phyloP scores from a whole-genome alignment of 2,113 vertebrate genomes.

The Chloebia gouldiae region DNA sequence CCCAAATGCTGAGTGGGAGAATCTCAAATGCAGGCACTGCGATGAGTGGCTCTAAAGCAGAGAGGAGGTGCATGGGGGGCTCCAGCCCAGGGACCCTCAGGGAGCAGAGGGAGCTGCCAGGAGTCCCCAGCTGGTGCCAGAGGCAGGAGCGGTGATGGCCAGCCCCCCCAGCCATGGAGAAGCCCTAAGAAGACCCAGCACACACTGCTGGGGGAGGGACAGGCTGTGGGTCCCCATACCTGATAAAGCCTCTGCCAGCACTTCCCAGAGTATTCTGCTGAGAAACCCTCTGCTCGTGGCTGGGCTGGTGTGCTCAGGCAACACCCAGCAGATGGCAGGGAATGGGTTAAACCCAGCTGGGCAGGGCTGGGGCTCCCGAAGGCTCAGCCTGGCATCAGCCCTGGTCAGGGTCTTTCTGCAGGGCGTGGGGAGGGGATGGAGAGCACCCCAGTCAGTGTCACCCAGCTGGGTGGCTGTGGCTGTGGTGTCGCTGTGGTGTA shows the following conservation, averaged over 20 bases:
- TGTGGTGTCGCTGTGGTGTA: not conserved
- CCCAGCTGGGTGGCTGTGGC: not conserved
- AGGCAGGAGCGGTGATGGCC: not conserved
- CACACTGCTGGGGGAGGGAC: not conserved
- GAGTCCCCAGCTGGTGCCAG: not conserved
- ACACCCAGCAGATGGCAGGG: not conserved
- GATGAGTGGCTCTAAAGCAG: not conserved
- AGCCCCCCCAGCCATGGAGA: no score
- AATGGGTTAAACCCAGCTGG: not conserved
- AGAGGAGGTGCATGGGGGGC: fast-evolving
- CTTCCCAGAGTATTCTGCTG: not conserved
- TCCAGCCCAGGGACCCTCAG: not conserved
- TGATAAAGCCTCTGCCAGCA: not conserved
- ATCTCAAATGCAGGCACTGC: not conserved
- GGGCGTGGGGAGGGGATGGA: fast-evolving
- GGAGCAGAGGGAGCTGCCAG: not conserved
- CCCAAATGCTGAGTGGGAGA: not conserved
- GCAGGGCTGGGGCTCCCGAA: not conserved
- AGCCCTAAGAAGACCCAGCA: no score
- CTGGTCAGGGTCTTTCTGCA: fast-evolving
- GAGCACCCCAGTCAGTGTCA: not conserved
- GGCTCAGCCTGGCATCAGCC: not conserved
- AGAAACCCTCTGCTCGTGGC: not conserved
- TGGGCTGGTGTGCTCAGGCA: not conserved
- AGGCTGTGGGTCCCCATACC: fast-evolving